Evolutionary conservation across 23 tunicate species (phyloP).

Genomic region (Halocynthia roretzi): DNA sequence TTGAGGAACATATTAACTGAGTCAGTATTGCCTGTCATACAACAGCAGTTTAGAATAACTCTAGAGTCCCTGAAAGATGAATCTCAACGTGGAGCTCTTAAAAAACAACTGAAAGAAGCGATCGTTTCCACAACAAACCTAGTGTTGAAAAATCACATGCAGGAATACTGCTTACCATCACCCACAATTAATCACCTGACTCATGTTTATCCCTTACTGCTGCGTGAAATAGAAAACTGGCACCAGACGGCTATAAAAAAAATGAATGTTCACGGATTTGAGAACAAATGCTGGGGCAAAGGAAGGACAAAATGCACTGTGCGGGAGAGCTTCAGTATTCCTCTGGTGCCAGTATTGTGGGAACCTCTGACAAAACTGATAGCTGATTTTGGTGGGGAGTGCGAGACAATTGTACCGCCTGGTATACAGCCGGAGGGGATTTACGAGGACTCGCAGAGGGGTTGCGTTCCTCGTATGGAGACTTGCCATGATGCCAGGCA

Average conservation of each 20-base stretch:
- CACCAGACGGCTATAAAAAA: conserved; percentile 48
- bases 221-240: conserved; percentile 78
- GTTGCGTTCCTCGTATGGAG: conserved; percentile 34
- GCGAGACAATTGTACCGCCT: conserved; percentile 19
- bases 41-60: conserved; percentile 24
- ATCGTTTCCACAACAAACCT: conserved; percentile 32
- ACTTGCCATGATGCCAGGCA: conserved; percentile 30
- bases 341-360: conserved; percentile 71
- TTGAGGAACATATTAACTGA: conserved; percentile 23
- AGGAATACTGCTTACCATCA: conserved; percentile 60
- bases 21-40: conserved; percentile 39
- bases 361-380: conserved; percentile 50
- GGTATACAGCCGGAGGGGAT: conserved; percentile 1
- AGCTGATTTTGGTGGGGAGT: conserved; percentile 42
- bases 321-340: conserved; percentile 41
- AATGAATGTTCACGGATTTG: conserved; percentile 29
- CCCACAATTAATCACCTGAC: conserved; percentile 45
- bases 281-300: conserved; percentile 41
- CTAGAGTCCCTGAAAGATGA: conserved; percentile 26
- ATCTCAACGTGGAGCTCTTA: conserved; percentile 19
- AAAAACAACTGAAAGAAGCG: conserved; percentile 53
- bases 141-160: conserved; percentile 52
- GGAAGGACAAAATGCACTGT: conserved; percentile 18
- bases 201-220: conserved; percentile 62
- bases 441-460: background rate